A percentile compares a stretch with the other conserved stretches of the same genome.
Evolutionary conservation across 1,140 invertebrate species (phyloP).

Genomic region (Nasonia vitripennis): DNA sequence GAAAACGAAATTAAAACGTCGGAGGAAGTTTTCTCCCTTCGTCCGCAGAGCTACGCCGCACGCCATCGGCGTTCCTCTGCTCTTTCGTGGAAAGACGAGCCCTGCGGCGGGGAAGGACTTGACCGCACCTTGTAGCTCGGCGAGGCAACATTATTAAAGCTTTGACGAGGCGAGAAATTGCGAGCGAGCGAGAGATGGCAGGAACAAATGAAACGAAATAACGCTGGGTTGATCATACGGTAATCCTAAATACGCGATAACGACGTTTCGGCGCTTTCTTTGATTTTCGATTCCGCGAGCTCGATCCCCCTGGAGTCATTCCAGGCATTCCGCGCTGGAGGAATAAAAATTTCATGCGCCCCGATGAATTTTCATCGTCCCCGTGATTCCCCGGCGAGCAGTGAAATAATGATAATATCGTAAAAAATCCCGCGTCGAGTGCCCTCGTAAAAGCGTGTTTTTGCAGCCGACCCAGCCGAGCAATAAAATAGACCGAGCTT

Average conservation of each 20-base stretch:
- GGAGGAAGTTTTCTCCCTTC: conserved; percentile 61
- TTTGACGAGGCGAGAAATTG: conserved; percentile 2
- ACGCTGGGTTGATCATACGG: neutral
- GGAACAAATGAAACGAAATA: conserved; percentile 24
- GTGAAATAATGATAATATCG: conserved; percentile 1
- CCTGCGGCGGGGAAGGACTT: conserved; percentile 62
- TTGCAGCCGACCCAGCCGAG: neutral
- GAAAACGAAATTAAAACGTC: conserved; percentile 72
- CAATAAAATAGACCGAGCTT: neutral
- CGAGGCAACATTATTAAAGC: conserved; percentile 63
- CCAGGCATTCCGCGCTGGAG: neutral
- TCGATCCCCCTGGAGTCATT: neutral
- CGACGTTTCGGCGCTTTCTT: neutral
- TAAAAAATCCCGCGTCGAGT: neutral
- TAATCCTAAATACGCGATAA: neutral
- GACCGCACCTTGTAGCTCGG: conserved; percentile 61
- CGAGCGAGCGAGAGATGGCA: neutral
- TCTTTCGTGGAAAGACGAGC: conserved; percentile 54
- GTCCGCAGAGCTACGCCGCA: conserved; percentile 41
- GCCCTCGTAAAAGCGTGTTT: neutral
- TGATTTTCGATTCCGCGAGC: neutral
- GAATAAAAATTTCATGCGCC: conserved; percentile 9
- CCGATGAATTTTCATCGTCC: conserved; percentile 10
- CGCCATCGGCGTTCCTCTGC: neutral
- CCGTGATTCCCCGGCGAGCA: neutral